Evolutionary conservation across 2,113 vertebrate species (phyloP).

Genomic region (Echinops telfairi): DNA sequence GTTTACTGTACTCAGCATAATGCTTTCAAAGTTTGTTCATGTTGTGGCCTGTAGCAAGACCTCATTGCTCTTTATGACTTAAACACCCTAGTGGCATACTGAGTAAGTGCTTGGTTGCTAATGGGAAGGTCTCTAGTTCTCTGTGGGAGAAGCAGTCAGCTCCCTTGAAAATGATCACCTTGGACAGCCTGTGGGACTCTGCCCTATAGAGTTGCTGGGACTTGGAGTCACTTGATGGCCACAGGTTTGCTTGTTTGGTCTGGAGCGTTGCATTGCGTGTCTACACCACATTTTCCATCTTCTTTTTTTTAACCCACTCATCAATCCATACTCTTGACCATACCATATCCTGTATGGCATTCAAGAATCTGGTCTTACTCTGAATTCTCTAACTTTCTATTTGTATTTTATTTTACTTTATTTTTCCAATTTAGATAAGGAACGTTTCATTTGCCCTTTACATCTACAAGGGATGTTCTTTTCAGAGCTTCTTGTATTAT

Average conservation of each 20-base stretch:
- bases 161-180: not conserved
- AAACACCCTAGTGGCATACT: not conserved
- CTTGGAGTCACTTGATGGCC: not conserved
- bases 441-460: not conserved
- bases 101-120: not conserved
- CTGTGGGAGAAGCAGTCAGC: too few relatives aligned
- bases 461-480: not conserved
- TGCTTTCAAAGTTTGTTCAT: not conserved
- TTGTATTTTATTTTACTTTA: not conserved
- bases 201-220: not conserved
- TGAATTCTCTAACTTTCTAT: not conserved
- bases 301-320: not conserved
- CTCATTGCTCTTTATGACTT: not conserved
- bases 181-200: not conserved
- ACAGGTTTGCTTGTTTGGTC: not conserved
- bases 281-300: not conserved
- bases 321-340: not conserved
- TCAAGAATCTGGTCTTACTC: not conserved
- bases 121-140: too few relatives aligned
- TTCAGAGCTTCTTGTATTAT: not conserved
- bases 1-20: not conserved
- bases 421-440: not conserved
- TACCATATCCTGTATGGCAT: not conserved
- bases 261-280: not conserved
- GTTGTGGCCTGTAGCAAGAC: not conserved